These are phyloP conservation scores for Sebastes melanostomus DNA, from an alignment of 2,797 vertebrate genomes.

Conservation along the genomic window DNA sequence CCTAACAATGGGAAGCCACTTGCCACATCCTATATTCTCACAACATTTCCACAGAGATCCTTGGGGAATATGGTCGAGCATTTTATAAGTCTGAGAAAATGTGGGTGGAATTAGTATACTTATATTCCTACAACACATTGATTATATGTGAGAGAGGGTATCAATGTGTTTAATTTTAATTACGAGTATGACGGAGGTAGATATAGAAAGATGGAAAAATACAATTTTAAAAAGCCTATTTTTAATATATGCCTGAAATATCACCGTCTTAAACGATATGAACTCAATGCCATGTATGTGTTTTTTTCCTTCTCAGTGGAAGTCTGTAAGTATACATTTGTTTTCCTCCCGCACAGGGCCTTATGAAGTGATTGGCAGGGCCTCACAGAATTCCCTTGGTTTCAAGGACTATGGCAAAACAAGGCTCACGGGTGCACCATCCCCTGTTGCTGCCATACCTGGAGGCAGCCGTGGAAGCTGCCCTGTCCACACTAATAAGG, in stretches of 20 bases:
- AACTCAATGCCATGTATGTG: constrained; percentile 6
- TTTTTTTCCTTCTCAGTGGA: background rate
- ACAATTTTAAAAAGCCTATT: background rate
- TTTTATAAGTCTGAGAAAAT: constrained; percentile 1
- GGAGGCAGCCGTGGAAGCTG: constrained; percentile 48
- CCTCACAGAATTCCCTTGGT: constrained; percentile 47
- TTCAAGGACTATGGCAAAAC: constrained; percentile 54
- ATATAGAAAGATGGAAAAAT: background rate
- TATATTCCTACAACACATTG: background rate
- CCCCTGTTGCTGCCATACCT: constrained; percentile 58
- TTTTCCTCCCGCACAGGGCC: constrained; percentile 7
- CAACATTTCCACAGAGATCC: background rate
- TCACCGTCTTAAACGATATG: constrained; percentile 4
- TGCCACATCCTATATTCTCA: background rate
- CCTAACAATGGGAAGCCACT: background rate
- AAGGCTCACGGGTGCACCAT: constrained; percentile 46
- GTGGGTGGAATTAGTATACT: background rate
- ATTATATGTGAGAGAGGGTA: background rate
- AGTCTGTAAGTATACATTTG: background rate
- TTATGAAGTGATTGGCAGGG: constrained; percentile 66
- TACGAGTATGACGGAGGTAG: background rate
- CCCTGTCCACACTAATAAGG: constrained; percentile 45
- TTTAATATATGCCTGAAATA: constrained; percentile 10
- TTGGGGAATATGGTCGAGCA: background rate
- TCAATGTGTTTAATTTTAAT: background rate